Conservation (phyloP, 2,113 vertebrate species). For the Amazona vittata region DNA sequence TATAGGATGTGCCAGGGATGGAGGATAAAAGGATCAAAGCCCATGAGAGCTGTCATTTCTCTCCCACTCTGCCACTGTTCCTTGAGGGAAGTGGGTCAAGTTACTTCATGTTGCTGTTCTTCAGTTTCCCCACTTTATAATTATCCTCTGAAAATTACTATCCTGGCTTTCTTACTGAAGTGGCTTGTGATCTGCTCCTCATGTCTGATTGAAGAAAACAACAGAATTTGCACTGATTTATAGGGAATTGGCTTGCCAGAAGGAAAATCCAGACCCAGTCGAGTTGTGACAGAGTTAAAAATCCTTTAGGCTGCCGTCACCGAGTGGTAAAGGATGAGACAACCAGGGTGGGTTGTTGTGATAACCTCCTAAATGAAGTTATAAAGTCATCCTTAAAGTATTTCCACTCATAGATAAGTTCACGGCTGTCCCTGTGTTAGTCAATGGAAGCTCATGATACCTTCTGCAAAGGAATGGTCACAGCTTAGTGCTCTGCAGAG, state of each 20-base stretch:
- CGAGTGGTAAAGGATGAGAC: not conserved
- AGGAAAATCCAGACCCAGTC: not conserved
- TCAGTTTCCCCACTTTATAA: not conserved
- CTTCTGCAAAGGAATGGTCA: not conserved
- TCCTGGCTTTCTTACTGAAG: not conserved
- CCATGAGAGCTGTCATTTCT: not conserved
- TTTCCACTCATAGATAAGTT: not conserved
- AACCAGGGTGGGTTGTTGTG: not conserved
- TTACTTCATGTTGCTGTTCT: not conserved
- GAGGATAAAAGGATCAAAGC: not conserved
- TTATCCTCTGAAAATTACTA: constrained; percentile 10
- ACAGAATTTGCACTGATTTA: not conserved
- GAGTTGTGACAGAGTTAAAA: not conserved
- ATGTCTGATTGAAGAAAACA: not conserved
- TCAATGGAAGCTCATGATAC: not conserved
- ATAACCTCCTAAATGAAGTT: not conserved
- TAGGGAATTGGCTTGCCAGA: not conserved
- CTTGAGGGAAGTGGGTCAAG: not conserved
- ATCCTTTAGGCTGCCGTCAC: not conserved
- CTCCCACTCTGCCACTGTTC: not conserved
- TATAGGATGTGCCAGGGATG: not conserved
- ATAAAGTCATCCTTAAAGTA: not conserved
- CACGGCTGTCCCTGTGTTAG: not conserved
- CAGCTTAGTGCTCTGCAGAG: not conserved
- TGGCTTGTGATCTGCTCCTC: not conserved